Percentiles rank a stretch among this genome's conserved stretches.
Conservation (phyloP, 2,797 vertebrate genomes). For the Anniella stebbinsi region DNA sequence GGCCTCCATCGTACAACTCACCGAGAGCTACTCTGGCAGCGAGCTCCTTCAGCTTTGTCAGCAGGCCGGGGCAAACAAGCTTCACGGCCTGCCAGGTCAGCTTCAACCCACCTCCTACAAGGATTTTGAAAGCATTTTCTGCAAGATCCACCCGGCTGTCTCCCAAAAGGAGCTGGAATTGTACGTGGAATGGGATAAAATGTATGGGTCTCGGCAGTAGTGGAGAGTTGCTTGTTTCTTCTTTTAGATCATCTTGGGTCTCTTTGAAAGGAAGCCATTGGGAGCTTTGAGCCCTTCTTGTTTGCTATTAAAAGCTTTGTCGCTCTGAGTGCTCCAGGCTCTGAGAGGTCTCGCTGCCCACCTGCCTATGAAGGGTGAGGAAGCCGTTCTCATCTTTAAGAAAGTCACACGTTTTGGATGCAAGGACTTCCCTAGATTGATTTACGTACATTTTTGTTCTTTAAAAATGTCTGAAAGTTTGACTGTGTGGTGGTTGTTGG, state of each 20-base stretch:
- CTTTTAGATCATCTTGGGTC: conserved; percentile 28
- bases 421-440: background rate
- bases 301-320: conserved; percentile 44
- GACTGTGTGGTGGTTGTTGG: conserved; percentile 32
- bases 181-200: conserved; percentile 95
- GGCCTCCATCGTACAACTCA: conserved; percentile 87
- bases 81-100: conserved; percentile 80
- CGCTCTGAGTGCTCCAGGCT: background rate
- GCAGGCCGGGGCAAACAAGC: conserved; percentile 85
- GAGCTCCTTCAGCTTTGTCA: conserved; percentile 93
- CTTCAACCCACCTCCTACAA: conserved; percentile 87
- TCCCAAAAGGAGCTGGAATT: conserved; percentile 93
- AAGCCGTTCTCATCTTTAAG: conserved; percentile 7
- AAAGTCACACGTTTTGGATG: conserved; percentile 8
- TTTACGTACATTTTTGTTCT: background rate
- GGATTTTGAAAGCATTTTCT: conserved; percentile 93
- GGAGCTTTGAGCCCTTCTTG: conserved; percentile 45
- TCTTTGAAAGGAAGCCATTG: conserved; percentile 68
- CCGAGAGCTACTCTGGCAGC: conserved; percentile 90
- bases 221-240: conserved; percentile 37
- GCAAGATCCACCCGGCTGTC: conserved; percentile 90
- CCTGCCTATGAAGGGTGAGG: background rate
- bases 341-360: background rate
- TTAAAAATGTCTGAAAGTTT: background rate
- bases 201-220: conserved; percentile 91